Evolutionary conservation across 2,888 invertebrate genomes (phyloP).

Genomic region (Mesorhabditis spiculigera): DNA sequence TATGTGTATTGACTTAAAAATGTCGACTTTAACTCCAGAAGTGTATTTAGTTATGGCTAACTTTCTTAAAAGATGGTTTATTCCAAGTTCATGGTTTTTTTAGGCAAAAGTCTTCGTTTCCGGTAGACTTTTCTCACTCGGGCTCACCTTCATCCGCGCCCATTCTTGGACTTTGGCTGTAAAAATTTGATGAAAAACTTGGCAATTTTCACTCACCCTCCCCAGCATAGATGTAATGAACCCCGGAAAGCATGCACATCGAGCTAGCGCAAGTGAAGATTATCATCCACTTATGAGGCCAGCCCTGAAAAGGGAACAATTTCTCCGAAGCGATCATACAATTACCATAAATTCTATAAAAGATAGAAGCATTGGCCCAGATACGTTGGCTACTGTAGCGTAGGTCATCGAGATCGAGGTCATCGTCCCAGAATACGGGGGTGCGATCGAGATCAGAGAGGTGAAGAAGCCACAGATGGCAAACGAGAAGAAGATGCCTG

Average conservation of each 20-base stretch:
- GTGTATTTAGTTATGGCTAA: no score
- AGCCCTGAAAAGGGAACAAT: not conserved
- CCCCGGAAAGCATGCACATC: not conserved
- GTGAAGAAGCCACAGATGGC: constrained; percentile 22
- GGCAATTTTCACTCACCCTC: not conserved
- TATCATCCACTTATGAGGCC: not conserved
- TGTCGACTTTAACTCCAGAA: no score
- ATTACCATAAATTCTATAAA: constrained; percentile 1
- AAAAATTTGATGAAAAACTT: not conserved
- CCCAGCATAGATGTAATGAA: not conserved
- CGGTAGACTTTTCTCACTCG: no score
- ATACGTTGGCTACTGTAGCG: not conserved
- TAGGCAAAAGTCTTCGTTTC: no score
- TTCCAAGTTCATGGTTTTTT: no score
- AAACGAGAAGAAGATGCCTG: constrained; percentile 15
- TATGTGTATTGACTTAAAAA: no score
- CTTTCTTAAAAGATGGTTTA: no score
- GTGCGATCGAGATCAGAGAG: constrained; percentile 20
- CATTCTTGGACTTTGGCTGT: constrained; percentile 1
- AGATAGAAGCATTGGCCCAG: not conserved
- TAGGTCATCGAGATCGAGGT: constrained; percentile 16
- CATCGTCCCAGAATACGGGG: constrained; percentile 20
- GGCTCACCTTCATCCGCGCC: not conserved
- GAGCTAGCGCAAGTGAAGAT: not conserved
- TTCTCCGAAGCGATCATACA: not conserved